Evolutionary conservation across 2,113 vertebrate genomes (phyloP).

Genomic region (Clarias macrocephalus): DNA sequence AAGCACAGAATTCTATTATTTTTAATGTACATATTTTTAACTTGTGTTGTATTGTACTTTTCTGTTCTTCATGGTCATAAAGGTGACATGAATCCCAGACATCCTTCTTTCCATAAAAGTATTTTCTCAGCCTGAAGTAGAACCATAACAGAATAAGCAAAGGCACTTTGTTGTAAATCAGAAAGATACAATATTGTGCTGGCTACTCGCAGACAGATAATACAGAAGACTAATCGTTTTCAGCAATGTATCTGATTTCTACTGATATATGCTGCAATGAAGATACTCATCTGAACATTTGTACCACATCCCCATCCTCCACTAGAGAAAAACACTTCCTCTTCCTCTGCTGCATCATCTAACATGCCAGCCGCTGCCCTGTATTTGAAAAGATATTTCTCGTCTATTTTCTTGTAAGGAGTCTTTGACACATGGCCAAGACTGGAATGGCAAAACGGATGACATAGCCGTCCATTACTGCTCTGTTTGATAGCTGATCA

Average conservation of each 20-base stretch:
- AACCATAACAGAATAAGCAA: slow-evolving; percentile 7
- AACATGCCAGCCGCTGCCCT: background rate
- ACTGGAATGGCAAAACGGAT: background rate
- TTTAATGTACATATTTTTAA: background rate
- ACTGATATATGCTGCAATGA: background rate
- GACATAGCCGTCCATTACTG: background rate
- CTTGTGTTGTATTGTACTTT: background rate
- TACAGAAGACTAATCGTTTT: background rate
- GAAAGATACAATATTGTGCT: background rate
- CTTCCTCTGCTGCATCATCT: background rate
- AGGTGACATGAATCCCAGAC: background rate
- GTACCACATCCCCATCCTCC: background rate
- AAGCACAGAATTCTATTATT: background rate
- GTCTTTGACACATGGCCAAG: slow-evolving; percentile 8
- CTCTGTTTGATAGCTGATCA: background rate
- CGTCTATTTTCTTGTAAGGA: background rate
- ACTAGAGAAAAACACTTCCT: slow-evolving; percentile 31
- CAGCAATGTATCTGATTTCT: background rate
- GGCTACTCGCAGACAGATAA: background rate
- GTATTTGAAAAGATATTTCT: slow-evolving; percentile 31
- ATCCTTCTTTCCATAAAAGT: slow-evolving; percentile 1
- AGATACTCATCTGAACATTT: slow-evolving; percentile 27
- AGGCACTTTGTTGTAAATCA: slow-evolving; percentile 10
- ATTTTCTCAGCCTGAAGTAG: background rate
- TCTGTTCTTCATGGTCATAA: background rate